Evolutionary conservation across 2,113 vertebrate species (phyloP).

Genomic region (Laterallus jamaicensis): DNA sequence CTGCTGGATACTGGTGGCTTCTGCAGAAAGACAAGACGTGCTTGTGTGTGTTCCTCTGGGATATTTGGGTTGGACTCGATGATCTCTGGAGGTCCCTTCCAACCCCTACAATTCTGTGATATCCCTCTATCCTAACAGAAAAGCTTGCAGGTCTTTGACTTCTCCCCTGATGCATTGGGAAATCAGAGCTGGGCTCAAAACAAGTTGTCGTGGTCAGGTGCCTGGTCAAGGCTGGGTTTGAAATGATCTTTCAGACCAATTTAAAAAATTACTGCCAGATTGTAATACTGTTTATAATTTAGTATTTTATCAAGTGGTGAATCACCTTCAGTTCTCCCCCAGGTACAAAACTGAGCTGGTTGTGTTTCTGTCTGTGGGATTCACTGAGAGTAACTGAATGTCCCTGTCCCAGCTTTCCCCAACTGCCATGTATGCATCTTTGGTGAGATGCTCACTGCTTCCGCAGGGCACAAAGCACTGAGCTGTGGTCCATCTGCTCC

Average conservation of each 20-base stretch:
- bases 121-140: not conserved
- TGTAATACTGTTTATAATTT: not conserved
- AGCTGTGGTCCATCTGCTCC: not conserved
- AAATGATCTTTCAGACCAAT: not conserved
- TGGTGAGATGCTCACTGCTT: not conserved
- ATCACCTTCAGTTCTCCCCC: not conserved
- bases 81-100: too few species aligned
- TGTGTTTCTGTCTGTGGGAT: not conserved
- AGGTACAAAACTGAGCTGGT: not conserved
- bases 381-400: not conserved
- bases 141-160: not conserved
- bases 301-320: not conserved
- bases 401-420: not conserved
- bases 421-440: accelerated
- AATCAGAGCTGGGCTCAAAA: not conserved
- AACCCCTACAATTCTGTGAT: not conserved
- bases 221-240: not conserved
- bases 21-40: not conserved
- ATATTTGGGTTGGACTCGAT: too few species aligned
- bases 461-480: not conserved
- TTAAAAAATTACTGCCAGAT: not conserved
- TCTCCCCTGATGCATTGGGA: not conserved
- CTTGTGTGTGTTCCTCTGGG: not conserved
- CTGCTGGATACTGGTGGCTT: not conserved
- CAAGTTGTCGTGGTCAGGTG: not conserved